Base-by-base conservation (phyloP, 2,888 invertebrate species). In the Allygus modestus region DNA sequence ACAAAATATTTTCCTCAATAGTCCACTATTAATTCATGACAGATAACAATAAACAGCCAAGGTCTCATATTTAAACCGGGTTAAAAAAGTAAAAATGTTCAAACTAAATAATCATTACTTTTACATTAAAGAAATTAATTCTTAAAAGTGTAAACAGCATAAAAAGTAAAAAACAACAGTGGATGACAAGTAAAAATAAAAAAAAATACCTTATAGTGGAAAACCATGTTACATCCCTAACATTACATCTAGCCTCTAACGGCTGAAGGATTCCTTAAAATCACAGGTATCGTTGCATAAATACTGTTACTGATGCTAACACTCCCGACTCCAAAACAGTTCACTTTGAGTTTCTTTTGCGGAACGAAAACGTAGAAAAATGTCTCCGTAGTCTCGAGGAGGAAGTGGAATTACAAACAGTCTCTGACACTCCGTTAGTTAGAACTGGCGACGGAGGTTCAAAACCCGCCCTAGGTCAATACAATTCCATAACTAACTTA, bases 291-390 rank as follows among this genome's bases (percentile, higher is more conserved):
- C 17, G 31, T 54, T 54, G 54, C 23, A 23, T 15, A 28, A 31
- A 65, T 65, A 65, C 65, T 65, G 65, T 65, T 65, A 28, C 5
- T 7, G 15, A 37, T n/a, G n/a, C n/a, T 17, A 17, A 31, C 65
- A 65, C 65, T 31, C 28, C 23, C 20, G n/a, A 54, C 11, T 65
- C 65, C 65, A 65, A 28, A 65, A 28, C 0, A 28, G 7, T 20
- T 65, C 65, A 65, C 65, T 65, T 65, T 28, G 65, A 65, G 41
- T 83, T 58, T 84, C 85, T 86, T 61, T 82, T 79, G 58, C 85
- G 86, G 77, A 86, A 84, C 41, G 86, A 86, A 79, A 84, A 85
- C 54, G 84, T 81, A 81, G 85, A 81, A 65, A 86, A 86, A 81
- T 85, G 85, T 85, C 84, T 82, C 75, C 86, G 85, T 28, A 86